Evolutionary conservation across 2,113 vertebrate genomes (phyloP).

Genomic region (Dascyllus trimaculatus): DNA sequence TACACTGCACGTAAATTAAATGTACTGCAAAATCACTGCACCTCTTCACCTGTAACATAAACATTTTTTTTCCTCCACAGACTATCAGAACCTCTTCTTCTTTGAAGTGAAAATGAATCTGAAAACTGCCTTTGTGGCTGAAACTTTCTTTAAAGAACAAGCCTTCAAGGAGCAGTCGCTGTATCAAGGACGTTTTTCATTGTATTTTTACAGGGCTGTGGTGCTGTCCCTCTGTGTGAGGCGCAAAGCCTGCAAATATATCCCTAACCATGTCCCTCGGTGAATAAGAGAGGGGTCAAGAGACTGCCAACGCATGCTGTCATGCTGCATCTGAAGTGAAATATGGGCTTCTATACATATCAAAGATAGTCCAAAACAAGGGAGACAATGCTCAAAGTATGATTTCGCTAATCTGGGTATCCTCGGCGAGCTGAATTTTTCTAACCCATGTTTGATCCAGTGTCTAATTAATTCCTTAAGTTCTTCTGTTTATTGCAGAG

Average conservation of each 20-base stretch:
- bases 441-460: constrained; percentile 72
- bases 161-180: constrained; percentile 29
- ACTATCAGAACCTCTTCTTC: constrained; percentile 26
- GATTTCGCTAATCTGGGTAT: constrained; percentile 39
- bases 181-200: constrained; percentile 20
- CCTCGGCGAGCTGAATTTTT: constrained; percentile 48
- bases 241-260: constrained; percentile 42
- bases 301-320: constrained; percentile 42
- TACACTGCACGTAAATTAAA: constrained; percentile 6
- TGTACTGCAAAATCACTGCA: constrained; percentile 2
- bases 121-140: constrained; percentile 28
- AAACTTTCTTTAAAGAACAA: constrained; percentile 34
- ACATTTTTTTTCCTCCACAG: constrained; percentile 17
- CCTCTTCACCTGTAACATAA: constrained; percentile 27
- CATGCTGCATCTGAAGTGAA: constrained; percentile 36
- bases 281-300: constrained; percentile 39
- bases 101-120: constrained; percentile 50
- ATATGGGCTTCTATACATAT: constrained; percentile 39
- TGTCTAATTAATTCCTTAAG: constrained; percentile 84
- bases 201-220: constrained; percentile 25
- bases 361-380: constrained; percentile 37
- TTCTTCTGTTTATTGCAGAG: constrained; percentile 76
- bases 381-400: constrained; percentile 30
- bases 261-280: constrained; percentile 21
- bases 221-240: constrained; percentile 28